These are phyloP conservation scores for Zygogramma bicolorata DNA, from an alignment of 2,888 invertebrate genomes.

Conservation along the genomic window DNA sequence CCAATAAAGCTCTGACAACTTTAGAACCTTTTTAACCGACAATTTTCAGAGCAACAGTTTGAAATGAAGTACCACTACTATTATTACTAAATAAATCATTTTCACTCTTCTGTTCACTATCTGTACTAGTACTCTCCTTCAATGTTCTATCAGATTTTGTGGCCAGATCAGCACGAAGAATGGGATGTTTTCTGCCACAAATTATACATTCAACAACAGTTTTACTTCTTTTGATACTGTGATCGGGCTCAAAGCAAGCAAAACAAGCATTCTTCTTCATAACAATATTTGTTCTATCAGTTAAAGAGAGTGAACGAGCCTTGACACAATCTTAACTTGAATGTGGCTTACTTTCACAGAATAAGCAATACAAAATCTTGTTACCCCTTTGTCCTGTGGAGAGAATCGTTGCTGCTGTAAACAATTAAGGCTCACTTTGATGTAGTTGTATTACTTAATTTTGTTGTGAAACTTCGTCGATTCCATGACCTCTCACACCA, in stretches of 20 bases:
- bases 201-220: background rate
- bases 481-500: too few species aligned
- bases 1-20: constrained; percentile 2
- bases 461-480: too few species aligned
- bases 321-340: background rate
- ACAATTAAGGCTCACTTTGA: too few species aligned
- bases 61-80: background rate
- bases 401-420: too few species aligned
- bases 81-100: background rate
- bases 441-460: too few species aligned
- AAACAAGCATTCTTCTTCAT: background rate
- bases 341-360: too few species aligned
- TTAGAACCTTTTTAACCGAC: background rate
- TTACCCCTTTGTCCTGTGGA: too few species aligned
- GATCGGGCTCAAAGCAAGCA: background rate
- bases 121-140: background rate
- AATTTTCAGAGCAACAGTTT: background rate
- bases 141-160: background rate
- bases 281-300: background rate
- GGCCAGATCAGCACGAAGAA: background rate
- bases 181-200: background rate
- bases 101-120: background rate
- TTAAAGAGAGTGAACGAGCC: background rate
- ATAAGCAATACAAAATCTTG: too few species aligned
- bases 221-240: background rate